Evolutionary conservation across 2,113 vertebrate genomes (phyloP), one percentile per base, ranked within the genome.

Genomic region (Oreochromis spilurus): DNA sequence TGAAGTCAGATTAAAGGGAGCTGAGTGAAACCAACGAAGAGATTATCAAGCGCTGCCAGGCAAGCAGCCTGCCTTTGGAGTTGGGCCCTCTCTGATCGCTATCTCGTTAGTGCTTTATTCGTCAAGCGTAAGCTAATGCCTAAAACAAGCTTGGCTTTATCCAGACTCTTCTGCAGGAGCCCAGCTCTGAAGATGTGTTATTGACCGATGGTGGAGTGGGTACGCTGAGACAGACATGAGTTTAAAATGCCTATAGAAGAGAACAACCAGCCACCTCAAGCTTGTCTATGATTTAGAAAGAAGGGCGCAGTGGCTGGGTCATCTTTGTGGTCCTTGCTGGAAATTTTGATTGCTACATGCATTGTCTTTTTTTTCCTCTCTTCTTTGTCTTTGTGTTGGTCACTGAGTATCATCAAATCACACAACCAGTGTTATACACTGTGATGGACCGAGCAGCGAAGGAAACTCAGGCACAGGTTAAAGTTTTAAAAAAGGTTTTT

Each of bases 1-100:
- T 94, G 94, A 95, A 96, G 95, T 96, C 94, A 96, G 93, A 97
- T 96, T 95, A 96, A 96, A 95, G 91, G 84, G 84, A 95, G 88
- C 88, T 57, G 92, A 83, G 90, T 93, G 91, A 95, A 95, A 94
- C 92, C 92, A 94, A 88, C 79, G 89, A 94, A 95, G 89, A 95
- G 94, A 96, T 96, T 96, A 96, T 95, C 92, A 95, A 94, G 92
- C 43, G 89, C 95, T 96, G 93, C 94, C 95, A 96, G 93, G 93
- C 95, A 92, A 93, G 88, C 92, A 94, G 91, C 82, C 94, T 93
- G 89, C 92, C 91, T 96, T 95, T 95, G 91, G 94, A 95, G 92
- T 89, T 87, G 80, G 89, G 91, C 92, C 91, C 90, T 85, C 90
- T 95, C 90, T 95, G 95, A 96, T 97, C 88, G 54, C 88, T 94